A percentile compares a stretch with the other conserved stretches of the same genome.
These are phyloP conservation scores for Cyphomyrus discorhynchus DNA, from an alignment of 2,113 vertebrate genomes.

Conservation along the genomic window DNA sequence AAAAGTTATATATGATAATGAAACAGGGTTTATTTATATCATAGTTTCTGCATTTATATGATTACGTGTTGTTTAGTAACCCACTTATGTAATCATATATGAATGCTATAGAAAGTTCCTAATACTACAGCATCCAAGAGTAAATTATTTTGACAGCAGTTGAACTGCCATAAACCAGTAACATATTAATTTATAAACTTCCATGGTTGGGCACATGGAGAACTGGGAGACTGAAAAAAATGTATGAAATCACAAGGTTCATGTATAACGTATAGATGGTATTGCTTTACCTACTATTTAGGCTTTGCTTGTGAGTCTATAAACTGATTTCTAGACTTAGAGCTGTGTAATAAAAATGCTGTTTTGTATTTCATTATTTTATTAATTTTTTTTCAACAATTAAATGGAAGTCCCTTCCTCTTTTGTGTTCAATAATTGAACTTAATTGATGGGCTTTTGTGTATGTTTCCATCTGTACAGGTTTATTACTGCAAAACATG, in stretches of 20 bases:
- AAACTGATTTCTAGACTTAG: neutral
- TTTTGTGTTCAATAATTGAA: conserved; percentile 26
- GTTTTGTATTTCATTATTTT: conserved; percentile 20
- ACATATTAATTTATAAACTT: neutral
- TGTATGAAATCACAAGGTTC: neutral
- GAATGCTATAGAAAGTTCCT: neutral
- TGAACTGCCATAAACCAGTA: neutral
- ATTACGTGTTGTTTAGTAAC: neutral
- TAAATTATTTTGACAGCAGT: neutral
- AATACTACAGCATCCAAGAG: neutral
- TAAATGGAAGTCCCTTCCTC: neutral
- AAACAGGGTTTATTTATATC: neutral
- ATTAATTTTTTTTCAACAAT: conserved; percentile 6
- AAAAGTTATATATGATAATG: neutral
- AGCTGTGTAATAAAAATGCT: neutral
- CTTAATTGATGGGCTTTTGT: conserved; percentile 32
- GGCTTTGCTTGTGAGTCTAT: neutral
- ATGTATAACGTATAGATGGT: neutral
- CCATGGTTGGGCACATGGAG: neutral
- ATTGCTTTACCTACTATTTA: neutral
- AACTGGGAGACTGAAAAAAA: conserved; percentile 4
- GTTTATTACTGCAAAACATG: conserved; percentile 2
- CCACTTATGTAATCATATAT: neutral
- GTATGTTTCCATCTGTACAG: conserved; percentile 22
- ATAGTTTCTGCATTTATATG: neutral